Percentiles rank a stretch among this genome's conserved stretches.
Evolutionary conservation across 2,888 invertebrate genomes (phyloP).

Genomic region (Eupeodes luniger): DNA sequence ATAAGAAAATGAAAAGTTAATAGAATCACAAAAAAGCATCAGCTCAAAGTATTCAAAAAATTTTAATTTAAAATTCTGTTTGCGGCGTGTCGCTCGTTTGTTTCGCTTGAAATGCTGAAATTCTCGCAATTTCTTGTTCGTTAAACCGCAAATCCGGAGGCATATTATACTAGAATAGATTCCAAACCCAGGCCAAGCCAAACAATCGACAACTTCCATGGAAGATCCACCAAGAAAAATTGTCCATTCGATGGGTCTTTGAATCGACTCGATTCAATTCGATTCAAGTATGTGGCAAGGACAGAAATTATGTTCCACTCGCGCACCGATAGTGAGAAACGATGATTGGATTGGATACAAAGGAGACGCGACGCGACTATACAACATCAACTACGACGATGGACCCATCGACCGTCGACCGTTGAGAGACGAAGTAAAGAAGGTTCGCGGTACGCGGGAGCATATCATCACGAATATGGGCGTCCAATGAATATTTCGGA

Average conservation of each 20-base stretch:
- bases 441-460: conserved; percentile 49
- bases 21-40: conserved; percentile 42
- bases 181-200: conserved; percentile 39
- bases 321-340: conserved; percentile 75
- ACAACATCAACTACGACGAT: background rate
- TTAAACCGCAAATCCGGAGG: conserved; percentile 76
- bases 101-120: conserved; percentile 84
- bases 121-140: conserved; percentile 84
- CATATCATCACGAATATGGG: conserved; percentile 76
- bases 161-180: conserved; percentile 29
- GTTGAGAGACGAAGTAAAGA: background rate
- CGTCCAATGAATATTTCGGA: conserved; percentile 75
- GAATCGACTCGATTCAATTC: conserved; percentile 26
- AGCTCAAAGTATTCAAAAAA: conserved; percentile 81
- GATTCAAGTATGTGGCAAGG: conserved; percentile 23
- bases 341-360: conserved; percentile 72
- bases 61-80: conserved; percentile 84
- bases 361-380: conserved; percentile 36
- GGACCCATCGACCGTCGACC: background rate
- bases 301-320: conserved; percentile 74
- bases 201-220: conserved; percentile 50
- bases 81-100: conserved; percentile 84
- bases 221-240: conserved; percentile 68
- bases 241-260: conserved; percentile 56
- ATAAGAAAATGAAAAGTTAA: background rate